Evolutionary conservation across 2,888 invertebrate genomes (phyloP), one percentile per base, ranked within the genome.

Genomic region (Synanthedon formicaeformis): DNA sequence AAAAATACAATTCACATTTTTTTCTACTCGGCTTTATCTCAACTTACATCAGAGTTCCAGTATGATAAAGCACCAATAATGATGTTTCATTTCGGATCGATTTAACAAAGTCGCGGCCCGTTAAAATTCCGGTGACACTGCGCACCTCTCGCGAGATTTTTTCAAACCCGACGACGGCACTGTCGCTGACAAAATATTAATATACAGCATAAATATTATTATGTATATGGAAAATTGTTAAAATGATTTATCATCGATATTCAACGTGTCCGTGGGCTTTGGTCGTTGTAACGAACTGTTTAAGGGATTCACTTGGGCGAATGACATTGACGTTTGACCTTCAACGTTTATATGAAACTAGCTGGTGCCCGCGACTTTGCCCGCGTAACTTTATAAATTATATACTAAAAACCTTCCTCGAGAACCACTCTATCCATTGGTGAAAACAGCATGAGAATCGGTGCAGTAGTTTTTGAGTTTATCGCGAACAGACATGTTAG

Each of bases 11-110:
- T 75, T 75, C 74, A 73, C 63, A 62, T 77, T 82, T 82, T 60
- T 23, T 60, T 75, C 71, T 74, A 60, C 61, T 64, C 63, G 58
- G 64, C 72, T 66, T 83, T 86, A 85, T 85, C 86, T 78, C 69
- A 57, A 66, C 73, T 78, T 71, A 76, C 75, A 85, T 85, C 85
- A 80, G 72, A 73, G 69, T 75, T 74, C 63, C 69, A 64, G 68
- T 75, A 75, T 86, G 84, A 85, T 85, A 79, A 82, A 86, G 83
- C 77, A 84, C 80, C 85, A 82, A 86, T 87, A 85, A 84, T 86
- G 85, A 86, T 85, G 86, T 87, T 85, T 79, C 82, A 78, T 84
- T 80, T 66, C 62, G 69, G 74, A 75, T 70, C 81, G 71, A 82
- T 81, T 79, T 77, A 75, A 79, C 72, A 75, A 78, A 65, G 72